Percentiles rank a stretch among this genome's conserved stretches.
Conservation (phyloP, 2,797 vertebrate species). For the Rhincodon typus region DNA sequence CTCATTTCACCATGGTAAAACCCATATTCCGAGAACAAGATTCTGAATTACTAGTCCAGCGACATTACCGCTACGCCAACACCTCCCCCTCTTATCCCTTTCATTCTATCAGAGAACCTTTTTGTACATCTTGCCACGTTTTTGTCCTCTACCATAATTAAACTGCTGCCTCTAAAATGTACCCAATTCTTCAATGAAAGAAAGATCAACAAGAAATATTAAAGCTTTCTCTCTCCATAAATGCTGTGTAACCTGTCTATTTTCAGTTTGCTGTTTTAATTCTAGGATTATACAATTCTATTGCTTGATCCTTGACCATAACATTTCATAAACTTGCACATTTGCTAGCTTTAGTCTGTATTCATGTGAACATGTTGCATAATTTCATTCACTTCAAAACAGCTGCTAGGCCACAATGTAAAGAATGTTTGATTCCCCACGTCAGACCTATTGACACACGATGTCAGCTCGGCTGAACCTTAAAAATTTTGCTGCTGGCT, state of each 20-base stretch:
- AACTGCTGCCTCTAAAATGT: too few relatives aligned
- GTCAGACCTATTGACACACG: neutral
- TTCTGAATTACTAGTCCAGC: too few relatives aligned
- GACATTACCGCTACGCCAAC: too few relatives aligned
- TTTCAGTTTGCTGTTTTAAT: neutral
- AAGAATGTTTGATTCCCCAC: slow-evolving; percentile 3
- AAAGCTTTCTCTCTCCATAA: neutral
- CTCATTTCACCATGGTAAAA: too few relatives aligned
- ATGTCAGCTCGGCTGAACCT: neutral
- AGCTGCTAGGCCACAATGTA: neutral
- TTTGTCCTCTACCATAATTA: neutral
- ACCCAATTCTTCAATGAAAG: too few relatives aligned
- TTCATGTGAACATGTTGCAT: neutral
- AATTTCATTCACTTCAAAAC: neutral
- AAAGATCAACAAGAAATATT: neutral
- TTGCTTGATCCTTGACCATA: neutral
- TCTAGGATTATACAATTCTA: neutral
- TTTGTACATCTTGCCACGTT: neutral
- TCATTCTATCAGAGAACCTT: neutral
- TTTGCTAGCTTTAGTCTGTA: neutral
- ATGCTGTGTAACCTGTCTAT: neutral
- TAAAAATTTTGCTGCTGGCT: neutral
- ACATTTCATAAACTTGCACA: neutral
- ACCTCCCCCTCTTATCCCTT: neutral
- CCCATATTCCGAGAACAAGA: too few relatives aligned